These are phyloP conservation scores for Boloria selene DNA, from an alignment of 2,888 invertebrate species.

Conservation along the genomic window DNA sequence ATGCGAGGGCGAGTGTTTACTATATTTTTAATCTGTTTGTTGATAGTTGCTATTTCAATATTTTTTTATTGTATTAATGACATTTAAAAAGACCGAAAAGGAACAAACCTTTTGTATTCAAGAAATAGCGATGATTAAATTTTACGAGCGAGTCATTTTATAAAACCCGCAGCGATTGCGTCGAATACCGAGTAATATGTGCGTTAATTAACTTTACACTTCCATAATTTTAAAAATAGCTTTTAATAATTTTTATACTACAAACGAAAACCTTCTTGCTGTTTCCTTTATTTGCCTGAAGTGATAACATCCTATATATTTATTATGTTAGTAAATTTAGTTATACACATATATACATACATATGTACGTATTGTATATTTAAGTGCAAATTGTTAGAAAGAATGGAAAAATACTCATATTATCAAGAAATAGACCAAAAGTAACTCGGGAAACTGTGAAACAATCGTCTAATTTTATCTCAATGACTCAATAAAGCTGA, in stretches of 20 bases:
- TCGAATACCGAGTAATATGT: slow-evolving; percentile 17
- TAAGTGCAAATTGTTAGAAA: no score
- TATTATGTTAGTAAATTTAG: no score
- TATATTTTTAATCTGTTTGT: no score
- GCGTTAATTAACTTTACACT: slow-evolving; percentile 14
- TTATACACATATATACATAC: no score
- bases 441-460: slow-evolving; percentile 30
- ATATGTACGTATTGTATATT: no score
- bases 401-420: neutral
- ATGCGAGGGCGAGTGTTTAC: no score
- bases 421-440: slow-evolving; percentile 12
- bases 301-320: no score
- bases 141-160: slow-evolving; percentile 38
- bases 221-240: neutral
- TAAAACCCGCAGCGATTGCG: slow-evolving; percentile 37
- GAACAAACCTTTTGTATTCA: slow-evolving; percentile 27
- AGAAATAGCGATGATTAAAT: slow-evolving; percentile 45
- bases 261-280: no score
- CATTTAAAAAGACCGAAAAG: slow-evolving; percentile 11
- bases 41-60: no score
- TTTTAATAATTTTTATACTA: neutral
- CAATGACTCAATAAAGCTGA: slow-evolving; percentile 58
- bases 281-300: no score
- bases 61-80: no score
- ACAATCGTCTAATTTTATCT: slow-evolving; percentile 30